Percentiles rank a stretch among this genome's conserved stretches.
phyloP scores from a whole-genome alignment of 2,797 vertebrate genomes.

The Microctenopoma steveboyesi region DNA sequence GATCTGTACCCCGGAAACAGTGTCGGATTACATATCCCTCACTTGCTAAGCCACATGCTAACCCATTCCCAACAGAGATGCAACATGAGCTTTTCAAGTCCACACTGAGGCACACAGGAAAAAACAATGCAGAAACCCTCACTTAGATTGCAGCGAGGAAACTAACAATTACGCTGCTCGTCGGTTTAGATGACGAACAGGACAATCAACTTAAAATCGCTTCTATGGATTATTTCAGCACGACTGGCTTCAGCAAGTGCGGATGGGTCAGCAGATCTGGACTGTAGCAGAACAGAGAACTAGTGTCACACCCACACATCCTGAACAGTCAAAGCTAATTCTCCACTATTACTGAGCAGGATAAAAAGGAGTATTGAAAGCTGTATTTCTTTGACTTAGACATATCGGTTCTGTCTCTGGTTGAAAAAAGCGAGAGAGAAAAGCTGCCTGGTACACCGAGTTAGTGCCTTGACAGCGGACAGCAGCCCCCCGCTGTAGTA shows the following conservation, averaged over 20 bases:
- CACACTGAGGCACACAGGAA: constrained; percentile 32
- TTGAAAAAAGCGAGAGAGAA: constrained; percentile 14
- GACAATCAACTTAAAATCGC: constrained; percentile 33
- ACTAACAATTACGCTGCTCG: not conserved
- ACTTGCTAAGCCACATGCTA: constrained; percentile 69
- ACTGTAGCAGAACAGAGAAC: constrained; percentile 31
- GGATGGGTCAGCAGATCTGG: constrained; percentile 66
- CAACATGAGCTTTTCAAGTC: constrained; percentile 59
- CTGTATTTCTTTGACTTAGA: not conserved
- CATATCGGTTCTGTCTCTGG: constrained; percentile 16
- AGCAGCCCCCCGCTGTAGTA: constrained; percentile 57
- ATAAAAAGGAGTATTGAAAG: not conserved
- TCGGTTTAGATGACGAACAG: constrained; percentile 21
- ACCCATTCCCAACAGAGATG: constrained; percentile 68
- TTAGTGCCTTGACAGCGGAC: constrained; percentile 38
- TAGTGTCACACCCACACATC: constrained; percentile 8
- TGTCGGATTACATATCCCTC: constrained; percentile 77
- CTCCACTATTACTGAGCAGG: not conserved
- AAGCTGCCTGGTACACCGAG: constrained; percentile 26
- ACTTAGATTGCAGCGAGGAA: constrained; percentile 17
- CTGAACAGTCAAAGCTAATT: constrained; percentile 8
- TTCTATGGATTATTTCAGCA: constrained; percentile 54
- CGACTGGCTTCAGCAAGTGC: constrained; percentile 42
- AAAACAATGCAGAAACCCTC: constrained; percentile 10
- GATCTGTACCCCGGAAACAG: constrained; percentile 71